Percentiles rank a stretch among this genome's conserved stretches.
phyloP scores from a whole-genome alignment of 2,888 invertebrate species.

The Timandra comae region DNA sequence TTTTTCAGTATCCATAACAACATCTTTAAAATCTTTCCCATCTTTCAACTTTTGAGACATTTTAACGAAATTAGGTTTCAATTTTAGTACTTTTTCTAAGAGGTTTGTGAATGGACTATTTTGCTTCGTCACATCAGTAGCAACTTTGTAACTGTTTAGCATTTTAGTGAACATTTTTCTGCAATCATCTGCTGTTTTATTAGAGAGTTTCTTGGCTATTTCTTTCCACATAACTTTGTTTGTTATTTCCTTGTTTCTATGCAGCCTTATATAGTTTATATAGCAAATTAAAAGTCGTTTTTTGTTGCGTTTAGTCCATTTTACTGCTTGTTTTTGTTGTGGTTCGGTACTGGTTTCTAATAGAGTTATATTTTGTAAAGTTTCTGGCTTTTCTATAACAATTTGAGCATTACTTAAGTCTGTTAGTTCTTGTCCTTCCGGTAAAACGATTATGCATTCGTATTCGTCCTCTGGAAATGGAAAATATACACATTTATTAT shows the following conservation, averaged over 20 bases:
- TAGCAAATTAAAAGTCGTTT: conserved; percentile 46
- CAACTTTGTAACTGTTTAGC: conserved; percentile 35
- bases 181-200: conserved; percentile 43
- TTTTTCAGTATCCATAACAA: conserved; percentile 39
- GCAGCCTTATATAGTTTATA: conserved; percentile 46
- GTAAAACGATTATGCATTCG: conserved; percentile 63
- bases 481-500: too few species aligned
- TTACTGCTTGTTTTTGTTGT: conserved; percentile 18
- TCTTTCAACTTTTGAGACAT: conserved; percentile 29
- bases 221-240: conserved; percentile 53
- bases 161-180: conserved; percentile 51
- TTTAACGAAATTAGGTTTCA: conserved; percentile 47
- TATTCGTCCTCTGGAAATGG: conserved; percentile 67
- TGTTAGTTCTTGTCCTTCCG: conserved; percentile 50
- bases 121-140: conserved; percentile 23
- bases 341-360: conserved; percentile 8
- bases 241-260: conserved; percentile 42
- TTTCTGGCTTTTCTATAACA: conserved; percentile 16
- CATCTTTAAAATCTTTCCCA: conserved; percentile 41
- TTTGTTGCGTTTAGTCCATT: conserved; percentile 53
- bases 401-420: conserved; percentile 39
- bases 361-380: conserved; percentile 2
- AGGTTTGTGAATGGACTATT: conserved; percentile 33
- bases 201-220: conserved; percentile 40
- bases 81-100: conserved; percentile 42